Percentiles rank a stretch among this genome's conserved stretches.
phyloP scores from a whole-genome alignment of 1,140 invertebrate genomes.

The Diachasma alloeum region DNA sequence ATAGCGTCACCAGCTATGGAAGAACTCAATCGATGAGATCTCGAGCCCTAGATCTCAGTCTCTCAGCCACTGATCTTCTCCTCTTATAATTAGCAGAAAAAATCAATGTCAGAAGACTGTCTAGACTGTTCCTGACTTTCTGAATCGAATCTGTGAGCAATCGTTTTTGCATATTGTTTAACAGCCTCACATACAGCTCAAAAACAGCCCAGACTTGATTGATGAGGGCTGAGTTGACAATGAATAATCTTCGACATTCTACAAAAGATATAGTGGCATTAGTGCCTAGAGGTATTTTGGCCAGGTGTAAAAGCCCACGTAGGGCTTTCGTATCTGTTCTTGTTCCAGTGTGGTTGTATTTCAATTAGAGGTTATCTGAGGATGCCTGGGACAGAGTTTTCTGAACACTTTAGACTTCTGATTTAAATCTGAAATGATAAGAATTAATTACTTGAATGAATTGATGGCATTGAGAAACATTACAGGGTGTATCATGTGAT shows the following conservation, averaged over 20 bases:
- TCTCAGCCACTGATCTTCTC: no score
- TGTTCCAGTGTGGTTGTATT: slow-evolving; percentile 44
- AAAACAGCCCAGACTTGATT: slow-evolving; percentile 78
- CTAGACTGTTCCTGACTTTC: slow-evolving; percentile 79
- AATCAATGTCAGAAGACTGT: slow-evolving; percentile 75
- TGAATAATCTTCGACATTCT: slow-evolving; percentile 72
- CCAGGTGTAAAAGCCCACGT: slow-evolving; percentile 84
- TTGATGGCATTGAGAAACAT: no score
- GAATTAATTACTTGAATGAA: no score
- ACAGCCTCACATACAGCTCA: slow-evolving; percentile 68
- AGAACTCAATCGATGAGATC: no score
- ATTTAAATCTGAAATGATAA: no score
- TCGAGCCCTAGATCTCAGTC: no score
- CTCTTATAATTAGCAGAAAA: slow-evolving; percentile 61
- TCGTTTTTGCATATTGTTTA: slow-evolving; percentile 65
- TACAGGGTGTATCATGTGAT: no score
- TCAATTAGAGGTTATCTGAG: no score
- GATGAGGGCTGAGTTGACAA: slow-evolving; percentile 69
- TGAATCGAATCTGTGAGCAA: slow-evolving; percentile 74
- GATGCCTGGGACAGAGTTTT: no score
- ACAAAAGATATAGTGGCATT: slow-evolving; percentile 71
- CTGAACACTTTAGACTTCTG: no score
- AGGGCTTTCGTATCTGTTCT: slow-evolving; percentile 74
- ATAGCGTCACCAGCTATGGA: no score
- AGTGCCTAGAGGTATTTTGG: slow-evolving; percentile 74